Base-by-base conservation (phyloP, 2,797 vertebrate species). In the Sebastes wilsoni region DNA sequence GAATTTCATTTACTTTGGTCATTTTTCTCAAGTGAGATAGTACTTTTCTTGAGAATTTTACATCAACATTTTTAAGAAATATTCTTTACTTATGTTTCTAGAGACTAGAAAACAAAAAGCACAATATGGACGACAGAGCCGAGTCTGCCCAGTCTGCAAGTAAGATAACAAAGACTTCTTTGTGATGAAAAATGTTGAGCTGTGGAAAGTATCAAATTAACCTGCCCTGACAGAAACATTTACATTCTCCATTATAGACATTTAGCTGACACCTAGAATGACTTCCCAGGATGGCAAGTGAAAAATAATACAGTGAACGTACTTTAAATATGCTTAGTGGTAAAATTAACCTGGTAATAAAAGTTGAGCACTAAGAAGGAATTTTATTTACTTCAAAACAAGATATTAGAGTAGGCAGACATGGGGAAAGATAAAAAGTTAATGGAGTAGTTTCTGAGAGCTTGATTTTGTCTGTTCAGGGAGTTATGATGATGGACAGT, bases 101-200 rank as follows among this genome's bases (percentile, higher is more conserved):
- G 97, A 97, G 94, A 84, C 92, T 97, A 83, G 94, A 96, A 84
- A 96, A 94, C 61, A 93, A 97, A 38, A 94, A 91, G 72, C 90
- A 95, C 54, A 91, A 89, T 22, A 36, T 92, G 79, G 93, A 94
- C 16, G 66, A 81, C 68, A 89, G 90, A 66, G 81, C 87, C 60
- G 94, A 95, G 2, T 91, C 93, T 16, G 61, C 88, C 28, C 72
- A 89, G 25, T 95, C 94, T 71, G 70, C 75, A 86, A 92, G 93
- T 95, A 95, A 90, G 87, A 42, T 55, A 59, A 64, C 28, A 55
- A 62, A 75, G 2, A 64, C 10, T 62, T 49, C 2, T 42, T 46
- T 70, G 65, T 77, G 23, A 22, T 69, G 2, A 62, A 30, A 7
- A 5, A 27, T 58, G 18, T 66, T 16, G 1, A 70, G 25, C 2